phyloP scores from a whole-genome alignment of 2,888 invertebrate genomes.

The Aphodius granarius region DNA sequence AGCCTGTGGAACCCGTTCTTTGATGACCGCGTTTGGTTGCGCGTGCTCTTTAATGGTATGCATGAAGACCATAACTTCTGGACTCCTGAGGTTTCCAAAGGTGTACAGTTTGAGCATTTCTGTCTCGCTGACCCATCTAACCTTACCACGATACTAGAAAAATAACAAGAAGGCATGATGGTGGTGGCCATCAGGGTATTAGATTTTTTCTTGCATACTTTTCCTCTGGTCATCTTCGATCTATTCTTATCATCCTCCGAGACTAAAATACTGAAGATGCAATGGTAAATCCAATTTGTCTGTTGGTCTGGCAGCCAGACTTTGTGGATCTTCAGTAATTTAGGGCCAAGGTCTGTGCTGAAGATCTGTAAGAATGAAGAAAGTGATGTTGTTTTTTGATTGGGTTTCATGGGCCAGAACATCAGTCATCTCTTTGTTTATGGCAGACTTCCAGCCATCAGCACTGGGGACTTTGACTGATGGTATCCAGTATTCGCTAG shows the following conservation, averaged over 20 bases:
- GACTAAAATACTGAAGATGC: conserved; percentile 40
- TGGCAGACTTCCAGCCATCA: conserved; percentile 38
- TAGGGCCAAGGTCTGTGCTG: conserved; percentile 26
- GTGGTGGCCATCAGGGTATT: no score
- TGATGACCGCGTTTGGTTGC: not conserved
- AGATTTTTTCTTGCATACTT: conserved; percentile 39
- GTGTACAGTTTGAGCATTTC: conserved; percentile 40
- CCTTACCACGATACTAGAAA: conserved; percentile 45
- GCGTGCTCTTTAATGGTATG: not conserved
- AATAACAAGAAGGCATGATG: no score
- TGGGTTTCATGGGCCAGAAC: conserved; percentile 28
- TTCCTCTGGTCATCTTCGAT: conserved; percentile 43
- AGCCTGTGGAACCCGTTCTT: conserved; percentile 22
- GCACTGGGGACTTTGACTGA: conserved; percentile 38
- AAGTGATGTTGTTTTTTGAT: conserved; percentile 3
- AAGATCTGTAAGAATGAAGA: conserved; percentile 38
- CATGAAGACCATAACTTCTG: conserved; percentile 43
- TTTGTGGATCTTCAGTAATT: conserved; percentile 41
- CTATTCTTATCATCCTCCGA: conserved; percentile 41
- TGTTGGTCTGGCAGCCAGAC: conserved; percentile 41
- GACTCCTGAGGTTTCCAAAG: conserved; percentile 40
- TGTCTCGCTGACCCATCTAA: conserved; percentile 43
- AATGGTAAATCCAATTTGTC: conserved; percentile 38
- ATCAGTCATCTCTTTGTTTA: conserved; percentile 42
- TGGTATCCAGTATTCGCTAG: conserved; percentile 46